phyloP scores from a whole-genome alignment of 2,113 vertebrate genomes.

The Menura novaehollandiae region DNA sequence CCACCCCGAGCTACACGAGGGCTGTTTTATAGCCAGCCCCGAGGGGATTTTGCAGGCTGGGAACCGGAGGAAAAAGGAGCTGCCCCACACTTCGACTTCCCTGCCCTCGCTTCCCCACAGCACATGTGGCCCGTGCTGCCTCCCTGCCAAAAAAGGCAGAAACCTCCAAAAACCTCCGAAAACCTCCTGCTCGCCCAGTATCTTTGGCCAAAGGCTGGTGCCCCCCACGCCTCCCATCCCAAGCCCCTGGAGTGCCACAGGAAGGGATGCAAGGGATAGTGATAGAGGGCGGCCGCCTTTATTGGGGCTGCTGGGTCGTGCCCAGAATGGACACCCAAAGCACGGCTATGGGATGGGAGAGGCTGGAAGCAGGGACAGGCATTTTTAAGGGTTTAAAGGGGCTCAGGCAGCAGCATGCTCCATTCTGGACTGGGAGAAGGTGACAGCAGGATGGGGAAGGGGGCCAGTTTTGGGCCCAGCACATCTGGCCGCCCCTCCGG shows the following conservation, averaged over 20 bases:
- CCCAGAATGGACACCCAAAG: rapidly evolving
- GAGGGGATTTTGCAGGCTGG: background rate
- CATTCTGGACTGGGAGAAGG: rapidly evolving
- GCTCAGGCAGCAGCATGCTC: background rate
- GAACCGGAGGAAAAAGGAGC: background rate
- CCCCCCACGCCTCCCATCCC: background rate
- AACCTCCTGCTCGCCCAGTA: rapidly evolving
- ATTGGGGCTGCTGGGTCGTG: background rate
- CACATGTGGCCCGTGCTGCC: background rate
- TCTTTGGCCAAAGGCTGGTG: background rate
- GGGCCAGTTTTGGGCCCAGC: background rate
- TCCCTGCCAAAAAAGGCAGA: rapidly evolving
- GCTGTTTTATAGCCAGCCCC: background rate
- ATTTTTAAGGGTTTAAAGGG: background rate
- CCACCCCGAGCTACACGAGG: rapidly evolving
- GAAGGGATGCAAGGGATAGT: background rate
- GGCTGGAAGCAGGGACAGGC: background rate
- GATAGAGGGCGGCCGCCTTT: background rate
- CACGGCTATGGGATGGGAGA: rapidly evolving
- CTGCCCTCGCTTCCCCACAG: background rate
- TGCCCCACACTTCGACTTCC: background rate
- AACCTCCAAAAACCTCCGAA: background rate
- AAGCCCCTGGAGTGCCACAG: rapidly evolving
- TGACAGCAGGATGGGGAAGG: rapidly evolving
- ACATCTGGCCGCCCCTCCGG: background rate